These are phyloP conservation scores for Caenorhabditis panamensis DNA, from an alignment of 2,888 invertebrate species.

Conservation along the genomic window DNA sequence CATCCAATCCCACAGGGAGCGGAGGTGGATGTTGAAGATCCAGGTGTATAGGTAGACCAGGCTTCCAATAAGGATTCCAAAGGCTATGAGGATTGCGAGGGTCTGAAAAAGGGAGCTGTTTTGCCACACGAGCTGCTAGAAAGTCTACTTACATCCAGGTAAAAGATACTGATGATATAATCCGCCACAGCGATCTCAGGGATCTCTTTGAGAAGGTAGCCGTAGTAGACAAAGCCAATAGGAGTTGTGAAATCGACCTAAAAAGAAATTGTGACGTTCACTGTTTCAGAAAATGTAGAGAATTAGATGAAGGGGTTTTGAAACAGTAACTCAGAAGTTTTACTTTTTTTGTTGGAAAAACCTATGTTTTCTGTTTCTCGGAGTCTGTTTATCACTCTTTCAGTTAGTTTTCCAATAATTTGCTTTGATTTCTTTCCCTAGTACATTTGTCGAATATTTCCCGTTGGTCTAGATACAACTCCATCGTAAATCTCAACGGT, in stretches of 20 bases:
- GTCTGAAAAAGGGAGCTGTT: constrained; percentile 26
- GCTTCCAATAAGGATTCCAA: constrained; percentile 52
- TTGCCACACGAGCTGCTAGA: neutral
- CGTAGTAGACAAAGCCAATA: constrained; percentile 62
- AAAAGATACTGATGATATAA: constrained; percentile 63
- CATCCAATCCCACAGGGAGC: constrained; percentile 46
- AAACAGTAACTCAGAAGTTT: too few relatives aligned
- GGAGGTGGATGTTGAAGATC: constrained; percentile 30
- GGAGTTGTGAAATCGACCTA: constrained; percentile 66
- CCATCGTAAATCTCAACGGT: too few relatives aligned
- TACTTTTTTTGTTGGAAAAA: too few relatives aligned
- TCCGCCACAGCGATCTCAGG: constrained; percentile 64
- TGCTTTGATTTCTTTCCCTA: too few relatives aligned
- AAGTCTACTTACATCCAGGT: constrained; percentile 46
- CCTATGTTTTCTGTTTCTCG: too few relatives aligned
- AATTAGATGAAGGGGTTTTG: too few relatives aligned
- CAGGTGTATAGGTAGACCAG: constrained; percentile 54
- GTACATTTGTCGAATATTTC: too few relatives aligned
- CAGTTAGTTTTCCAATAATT: too few relatives aligned
- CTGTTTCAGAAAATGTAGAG: neutral
- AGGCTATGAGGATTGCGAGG: constrained; percentile 39
- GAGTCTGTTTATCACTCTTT: too few relatives aligned
- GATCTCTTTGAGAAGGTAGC: constrained; percentile 63
- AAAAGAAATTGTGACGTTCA: neutral
- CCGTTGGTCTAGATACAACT: too few relatives aligned